A percentile compares a stretch with the other conserved stretches of the same genome.
These are phyloP conservation scores for Metopolophium dirhodum DNA, from an alignment of 1,140 invertebrate species.

Conservation along the genomic window DNA sequence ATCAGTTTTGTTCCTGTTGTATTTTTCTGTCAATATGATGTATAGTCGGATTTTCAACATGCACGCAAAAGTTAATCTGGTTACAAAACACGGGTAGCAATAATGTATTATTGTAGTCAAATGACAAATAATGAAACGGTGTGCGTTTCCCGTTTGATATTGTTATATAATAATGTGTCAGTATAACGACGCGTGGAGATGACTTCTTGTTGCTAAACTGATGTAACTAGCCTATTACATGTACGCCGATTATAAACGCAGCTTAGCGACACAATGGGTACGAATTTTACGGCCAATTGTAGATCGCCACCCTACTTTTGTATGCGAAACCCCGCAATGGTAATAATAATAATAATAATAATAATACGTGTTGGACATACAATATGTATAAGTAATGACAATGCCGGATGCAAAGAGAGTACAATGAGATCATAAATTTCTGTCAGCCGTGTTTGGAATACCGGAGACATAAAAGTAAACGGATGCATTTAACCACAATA, in stretches of 20 bases:
- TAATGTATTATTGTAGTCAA: slow-evolving; percentile 25
- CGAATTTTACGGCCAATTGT: slow-evolving; percentile 56
- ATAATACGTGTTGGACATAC: slow-evolving; percentile 25
- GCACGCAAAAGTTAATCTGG: slow-evolving; percentile 51
- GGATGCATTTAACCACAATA: not conserved
- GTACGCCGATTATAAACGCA: slow-evolving; percentile 51
- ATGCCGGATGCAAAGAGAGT: slow-evolving; percentile 41
- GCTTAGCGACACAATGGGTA: slow-evolving; percentile 53
- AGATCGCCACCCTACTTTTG: slow-evolving; percentile 52
- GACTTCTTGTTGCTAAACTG: slow-evolving; percentile 52
- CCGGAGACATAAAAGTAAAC: not conserved
- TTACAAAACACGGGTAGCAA: slow-evolving; percentile 31
- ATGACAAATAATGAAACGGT: not conserved
- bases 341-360: slow-evolving; percentile 45
- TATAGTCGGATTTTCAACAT: slow-evolving; percentile 50
- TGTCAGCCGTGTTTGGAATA: slow-evolving; percentile 24
- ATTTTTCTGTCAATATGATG: slow-evolving; percentile 47
- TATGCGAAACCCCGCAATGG: slow-evolving; percentile 29
- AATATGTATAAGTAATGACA: slow-evolving; percentile 47
- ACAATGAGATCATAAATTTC: slow-evolving; percentile 46
- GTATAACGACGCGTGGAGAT: slow-evolving; percentile 28
- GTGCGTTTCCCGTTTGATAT: slow-evolving; percentile 42
- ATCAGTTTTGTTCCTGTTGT: slow-evolving; percentile 48
- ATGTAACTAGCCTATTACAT: slow-evolving; percentile 45
- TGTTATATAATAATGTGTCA: slow-evolving; percentile 51